A percentile compares a stretch with the other conserved stretches of the same genome.
These are phyloP conservation scores for Troglohyphantes excavatus DNA, from an alignment of 2,888 invertebrate genomes.

Conservation along the genomic window DNA sequence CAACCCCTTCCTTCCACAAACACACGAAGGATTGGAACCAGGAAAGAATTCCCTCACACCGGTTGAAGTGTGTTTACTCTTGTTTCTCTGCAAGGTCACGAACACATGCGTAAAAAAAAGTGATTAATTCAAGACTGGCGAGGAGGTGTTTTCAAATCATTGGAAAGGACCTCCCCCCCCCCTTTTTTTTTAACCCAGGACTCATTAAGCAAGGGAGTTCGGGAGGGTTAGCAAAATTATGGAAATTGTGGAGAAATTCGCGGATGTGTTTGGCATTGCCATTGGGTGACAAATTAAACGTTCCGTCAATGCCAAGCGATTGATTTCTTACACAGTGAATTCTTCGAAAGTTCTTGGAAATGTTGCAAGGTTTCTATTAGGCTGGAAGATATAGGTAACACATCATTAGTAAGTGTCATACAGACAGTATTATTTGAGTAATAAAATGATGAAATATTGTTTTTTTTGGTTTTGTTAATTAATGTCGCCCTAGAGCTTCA, in stretches of 20 bases:
- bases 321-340: too few species aligned
- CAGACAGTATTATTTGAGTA: too few species aligned
- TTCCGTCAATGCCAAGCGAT: neutral
- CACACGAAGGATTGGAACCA: neutral
- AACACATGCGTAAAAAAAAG: neutral
- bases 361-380: too few species aligned
- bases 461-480: too few species aligned
- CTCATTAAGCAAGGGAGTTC: neutral
- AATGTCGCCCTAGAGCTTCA: too few species aligned
- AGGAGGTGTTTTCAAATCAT: neutral
- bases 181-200: neutral
- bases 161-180: neutral
- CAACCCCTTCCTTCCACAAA: neutral
- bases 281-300: neutral
- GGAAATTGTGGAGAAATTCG: neutral
- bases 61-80: neutral
- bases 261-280: neutral
- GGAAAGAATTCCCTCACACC: neutral
- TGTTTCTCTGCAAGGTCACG: neutral
- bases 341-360: too few species aligned
- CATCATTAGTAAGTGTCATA: too few species aligned
- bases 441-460: too few species aligned
- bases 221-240: neutral
- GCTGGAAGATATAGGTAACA: too few species aligned
- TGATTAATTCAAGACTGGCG: neutral